These are phyloP conservation scores for Atherinomorus stipes DNA, from an alignment of 2,113 vertebrate species.

Conservation along the genomic window DNA sequence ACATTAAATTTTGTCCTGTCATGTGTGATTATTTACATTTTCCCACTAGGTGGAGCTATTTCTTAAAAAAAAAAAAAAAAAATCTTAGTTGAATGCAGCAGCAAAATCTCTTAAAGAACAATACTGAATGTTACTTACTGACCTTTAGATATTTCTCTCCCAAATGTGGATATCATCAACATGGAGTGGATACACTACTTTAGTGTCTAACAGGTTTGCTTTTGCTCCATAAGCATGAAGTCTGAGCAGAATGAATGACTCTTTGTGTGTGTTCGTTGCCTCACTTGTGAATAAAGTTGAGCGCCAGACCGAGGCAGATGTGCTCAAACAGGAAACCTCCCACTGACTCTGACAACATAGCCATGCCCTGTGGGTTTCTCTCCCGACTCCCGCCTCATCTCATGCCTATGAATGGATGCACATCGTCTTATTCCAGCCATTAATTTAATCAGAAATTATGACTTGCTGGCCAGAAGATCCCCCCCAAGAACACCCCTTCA, in stretches of 20 bases:
- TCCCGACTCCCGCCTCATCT: background rate
- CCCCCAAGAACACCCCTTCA: constrained; percentile 24
- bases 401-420: constrained; percentile 19
- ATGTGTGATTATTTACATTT: background rate
- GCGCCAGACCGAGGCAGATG: constrained; percentile 15
- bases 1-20: constrained; percentile 7
- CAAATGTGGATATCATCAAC: background rate
- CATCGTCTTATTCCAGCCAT: background rate
- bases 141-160: background rate
- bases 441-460: constrained; percentile 23
- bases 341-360: constrained; percentile 34
- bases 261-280: constrained; percentile 15
- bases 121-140: constrained; percentile 20
- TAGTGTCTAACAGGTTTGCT: background rate
- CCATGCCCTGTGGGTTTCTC: constrained; percentile 10
- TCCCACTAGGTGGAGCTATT: constrained; percentile 69
- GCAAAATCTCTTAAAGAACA: background rate
- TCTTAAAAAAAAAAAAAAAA: constrained; percentile 16
- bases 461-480: constrained; percentile 11
- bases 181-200: background rate
- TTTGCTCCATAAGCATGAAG: constrained; percentile 1
- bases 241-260: constrained; percentile 9
- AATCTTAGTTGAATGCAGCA: background rate
- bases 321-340: constrained; percentile 55
- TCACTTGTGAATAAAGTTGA: constrained; percentile 15